phyloP scores from a whole-genome alignment of 2,888 invertebrate species.

The Yponomeuta cagnagella region DNA sequence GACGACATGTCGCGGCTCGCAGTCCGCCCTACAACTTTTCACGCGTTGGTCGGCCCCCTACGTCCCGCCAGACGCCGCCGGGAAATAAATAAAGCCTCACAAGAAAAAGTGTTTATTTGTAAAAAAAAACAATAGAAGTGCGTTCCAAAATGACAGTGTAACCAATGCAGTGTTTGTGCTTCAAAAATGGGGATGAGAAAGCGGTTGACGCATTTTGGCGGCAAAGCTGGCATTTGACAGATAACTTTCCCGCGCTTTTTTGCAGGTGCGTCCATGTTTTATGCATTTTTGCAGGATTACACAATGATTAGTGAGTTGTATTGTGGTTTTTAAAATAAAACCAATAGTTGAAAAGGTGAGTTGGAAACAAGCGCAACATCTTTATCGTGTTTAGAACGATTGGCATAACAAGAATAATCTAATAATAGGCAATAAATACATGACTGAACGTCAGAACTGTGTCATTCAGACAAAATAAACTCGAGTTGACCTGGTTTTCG shows the following conservation, averaged over 20 bases:
- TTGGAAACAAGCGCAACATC: not conserved
- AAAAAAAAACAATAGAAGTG: constrained; percentile 8
- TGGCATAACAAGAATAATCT: not conserved
- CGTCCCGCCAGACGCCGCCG: constrained; percentile 36
- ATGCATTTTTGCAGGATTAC: not conserved
- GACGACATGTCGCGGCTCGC: constrained; percentile 47
- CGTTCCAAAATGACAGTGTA: constrained; percentile 4
- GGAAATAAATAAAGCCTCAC: constrained; percentile 24
- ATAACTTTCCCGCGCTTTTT: constrained; percentile 63
- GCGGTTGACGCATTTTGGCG: constrained; percentile 56
- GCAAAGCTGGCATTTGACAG: constrained; percentile 55
- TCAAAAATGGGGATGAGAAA: constrained; percentile 46
- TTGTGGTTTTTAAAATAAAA: not conserved
- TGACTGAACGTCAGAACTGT: constrained; percentile 30
- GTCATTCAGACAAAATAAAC: constrained; percentile 51
- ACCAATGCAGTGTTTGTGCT: constrained; percentile 27
- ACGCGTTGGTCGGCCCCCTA: constrained; percentile 58
- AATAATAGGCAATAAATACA: constrained; percentile 13
- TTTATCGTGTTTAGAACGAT: not conserved
- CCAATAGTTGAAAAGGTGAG: not conserved
- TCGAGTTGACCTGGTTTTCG: constrained; percentile 46
- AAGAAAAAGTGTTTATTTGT: constrained; percentile 16
- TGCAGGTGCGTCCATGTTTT: constrained; percentile 61
- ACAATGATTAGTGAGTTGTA: not conserved
- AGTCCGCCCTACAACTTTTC: constrained; percentile 64